These are phyloP conservation scores for Aix galericulata DNA, from an alignment of 2,113 vertebrate genomes.

Conservation along the genomic window DNA sequence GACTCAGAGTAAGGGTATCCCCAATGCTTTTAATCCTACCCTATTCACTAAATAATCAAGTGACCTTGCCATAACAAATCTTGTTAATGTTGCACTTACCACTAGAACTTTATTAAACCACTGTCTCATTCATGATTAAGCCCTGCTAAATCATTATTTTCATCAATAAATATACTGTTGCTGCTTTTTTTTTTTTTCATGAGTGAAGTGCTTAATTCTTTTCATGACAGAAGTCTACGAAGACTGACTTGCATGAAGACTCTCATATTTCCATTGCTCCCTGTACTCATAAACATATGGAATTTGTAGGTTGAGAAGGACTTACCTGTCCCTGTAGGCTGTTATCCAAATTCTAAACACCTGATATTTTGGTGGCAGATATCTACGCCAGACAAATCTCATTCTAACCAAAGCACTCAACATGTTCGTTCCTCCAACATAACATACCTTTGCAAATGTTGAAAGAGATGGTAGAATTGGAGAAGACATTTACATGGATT, in stretches of 20 bases:
- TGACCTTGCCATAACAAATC: background rate
- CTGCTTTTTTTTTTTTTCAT: too few species aligned
- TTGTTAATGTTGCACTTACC: too few species aligned
- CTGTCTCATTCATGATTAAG: background rate
- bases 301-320: background rate
- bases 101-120: too few species aligned
- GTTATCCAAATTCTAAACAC: background rate
- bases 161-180: too few species aligned
- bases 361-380: background rate
- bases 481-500: background rate
- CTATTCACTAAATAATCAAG: background rate
- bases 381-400: background rate
- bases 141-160: too few species aligned
- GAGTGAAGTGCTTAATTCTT: too few species aligned
- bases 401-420: background rate
- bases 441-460: background rate
- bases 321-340: background rate
- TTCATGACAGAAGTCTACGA: background rate
- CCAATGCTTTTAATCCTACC: too few species aligned
- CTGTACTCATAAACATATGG: background rate
- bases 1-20: too few species aligned
- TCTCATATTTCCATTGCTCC: background rate
- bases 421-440: background rate
- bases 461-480: background rate
- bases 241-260: background rate